Evolutionary conservation across 2,113 vertebrate species (phyloP), one percentile per base, ranked within the genome.

Genomic region (Tragelaphus scriptus): DNA sequence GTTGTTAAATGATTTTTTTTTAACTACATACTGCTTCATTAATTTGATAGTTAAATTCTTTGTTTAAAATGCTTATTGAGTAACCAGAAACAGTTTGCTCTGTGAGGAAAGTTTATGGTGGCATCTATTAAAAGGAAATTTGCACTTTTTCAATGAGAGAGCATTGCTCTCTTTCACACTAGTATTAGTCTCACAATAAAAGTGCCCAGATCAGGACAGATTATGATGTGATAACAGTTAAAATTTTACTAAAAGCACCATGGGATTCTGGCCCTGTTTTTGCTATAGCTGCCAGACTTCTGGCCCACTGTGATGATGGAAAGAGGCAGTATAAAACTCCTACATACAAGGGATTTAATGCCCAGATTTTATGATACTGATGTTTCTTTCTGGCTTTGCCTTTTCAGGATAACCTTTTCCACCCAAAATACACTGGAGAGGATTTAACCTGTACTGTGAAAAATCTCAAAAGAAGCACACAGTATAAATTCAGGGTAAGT

Each of bases 401-500:
- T 91, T 96, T 98, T 94, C 97, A 99, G 99, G 99, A 99, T 98
- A 99, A 99, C 15, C 99, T 99, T 98, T 99, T 99, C 99, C 99
- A 99, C 98, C 99, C 99, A 88, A 99, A 99, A 98, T 99, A 99
- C 99, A 99, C 99, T 99, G 99, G 99, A 99, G 99, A 99, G 98
- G 99, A 99, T 98, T 98, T 99, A 99, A 99, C 99, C 98, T 99
- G 99, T 99, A 99, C 99, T 99, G 99, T 99, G 99, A 99, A 99
- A 98, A 99, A 99, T 98, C 99, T 99, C 98, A 99, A 99, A 99
- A 99, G 99, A 99, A 99, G 99, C 98, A 99, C 99, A 75, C 99
- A 99, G 99, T 99, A 99, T 99, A 99, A 99, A 99, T 99, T 99
- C 99, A 99, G 99, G 99, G 99, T 99, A 98, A 99, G 99, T 98